Evolutionary conservation across 2,888 invertebrate genomes (phyloP).

Genomic region (Apantesis nais): DNA sequence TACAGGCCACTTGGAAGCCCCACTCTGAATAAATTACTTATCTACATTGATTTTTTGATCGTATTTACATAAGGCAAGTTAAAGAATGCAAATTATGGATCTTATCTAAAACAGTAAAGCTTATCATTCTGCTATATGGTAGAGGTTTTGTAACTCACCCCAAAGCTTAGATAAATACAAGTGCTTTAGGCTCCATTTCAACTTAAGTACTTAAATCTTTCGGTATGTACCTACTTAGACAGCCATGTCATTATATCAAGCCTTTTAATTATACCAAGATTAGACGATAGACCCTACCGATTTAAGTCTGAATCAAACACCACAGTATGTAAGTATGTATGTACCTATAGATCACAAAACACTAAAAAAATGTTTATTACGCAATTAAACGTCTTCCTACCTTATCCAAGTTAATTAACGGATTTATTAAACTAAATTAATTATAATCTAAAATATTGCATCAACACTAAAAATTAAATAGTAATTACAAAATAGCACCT

Average conservation of each 20-base stretch:
- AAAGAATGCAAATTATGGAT: constrained; percentile 40
- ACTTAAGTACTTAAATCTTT: constrained; percentile 35
- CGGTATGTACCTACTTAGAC: constrained; percentile 20
- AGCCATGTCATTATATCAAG: background rate
- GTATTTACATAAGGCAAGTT: constrained; percentile 56
- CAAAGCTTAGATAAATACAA: constrained; percentile 35
- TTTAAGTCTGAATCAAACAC: background rate
- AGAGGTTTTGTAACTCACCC: constrained; percentile 19
- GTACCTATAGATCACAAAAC: too few species aligned
- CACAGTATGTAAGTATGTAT: background rate
- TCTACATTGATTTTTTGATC: constrained; percentile 63
- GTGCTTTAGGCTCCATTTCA: constrained; percentile 25
- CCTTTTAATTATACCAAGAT: constrained; percentile 9
- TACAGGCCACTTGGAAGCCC: constrained; percentile 60
- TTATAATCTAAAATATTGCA: too few species aligned
- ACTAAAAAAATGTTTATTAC: too few species aligned
- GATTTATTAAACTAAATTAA: too few species aligned
- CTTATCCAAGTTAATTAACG: too few species aligned
- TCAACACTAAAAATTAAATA: too few species aligned
- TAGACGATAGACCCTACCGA: background rate
- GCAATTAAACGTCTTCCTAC: too few species aligned
- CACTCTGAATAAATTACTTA: constrained; percentile 79
- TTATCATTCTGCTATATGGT: constrained; percentile 39
- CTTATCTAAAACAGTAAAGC: constrained; percentile 32
- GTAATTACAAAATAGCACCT: too few species aligned